These are phyloP conservation scores for Orius laevigatus DNA, from an alignment of 1,140 invertebrate species.

Conservation along the genomic window DNA sequence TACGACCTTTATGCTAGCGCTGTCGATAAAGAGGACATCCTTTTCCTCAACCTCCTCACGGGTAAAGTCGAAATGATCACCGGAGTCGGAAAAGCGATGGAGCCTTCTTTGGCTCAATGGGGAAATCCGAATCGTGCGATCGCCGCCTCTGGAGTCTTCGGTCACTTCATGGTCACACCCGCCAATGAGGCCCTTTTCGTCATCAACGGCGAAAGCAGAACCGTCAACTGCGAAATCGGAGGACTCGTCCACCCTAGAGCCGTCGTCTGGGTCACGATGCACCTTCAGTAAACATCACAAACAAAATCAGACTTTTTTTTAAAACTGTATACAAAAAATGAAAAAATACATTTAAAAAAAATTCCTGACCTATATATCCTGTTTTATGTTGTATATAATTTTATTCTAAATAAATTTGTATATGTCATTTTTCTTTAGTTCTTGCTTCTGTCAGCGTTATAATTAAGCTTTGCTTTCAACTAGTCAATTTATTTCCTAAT, in stretches of 20 bases:
- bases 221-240: conserved; percentile 62
- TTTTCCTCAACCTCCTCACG: conserved; percentile 55
- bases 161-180: conserved; percentile 57
- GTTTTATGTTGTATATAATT: too few species aligned
- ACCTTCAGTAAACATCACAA: conserved; percentile 19
- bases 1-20: conserved; percentile 62
- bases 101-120: conserved; percentile 41
- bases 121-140: conserved; percentile 50
- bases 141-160: conserved; percentile 49
- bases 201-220: conserved; percentile 52
- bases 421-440: too few species aligned
- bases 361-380: too few species aligned
- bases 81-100: conserved; percentile 47
- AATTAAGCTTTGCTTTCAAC: too few species aligned
- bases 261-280: conserved; percentile 45
- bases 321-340: neutral
- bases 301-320: neutral
- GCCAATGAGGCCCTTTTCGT: conserved; percentile 56
- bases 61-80: conserved; percentile 68
- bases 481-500: too few species aligned
- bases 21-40: conserved; percentile 54
- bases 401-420: too few species aligned
- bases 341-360: neutral
- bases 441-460: too few species aligned
- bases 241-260: conserved; percentile 45